Conservation (phyloP, 2,888 invertebrate genomes). For the Steromphala cineraria region DNA sequence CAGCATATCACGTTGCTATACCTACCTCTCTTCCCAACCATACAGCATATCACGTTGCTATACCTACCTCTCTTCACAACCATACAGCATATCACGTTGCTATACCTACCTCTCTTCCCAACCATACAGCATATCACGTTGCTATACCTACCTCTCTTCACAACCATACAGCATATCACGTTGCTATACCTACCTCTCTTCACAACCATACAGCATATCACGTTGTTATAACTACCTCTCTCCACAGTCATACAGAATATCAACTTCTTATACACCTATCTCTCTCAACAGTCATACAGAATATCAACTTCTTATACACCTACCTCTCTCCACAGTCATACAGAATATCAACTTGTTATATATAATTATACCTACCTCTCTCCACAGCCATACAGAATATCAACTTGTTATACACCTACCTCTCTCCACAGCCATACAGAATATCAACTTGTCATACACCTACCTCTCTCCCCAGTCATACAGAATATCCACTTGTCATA, state of each 20-base stretch:
- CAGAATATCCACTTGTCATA: slow-evolving; percentile 80
- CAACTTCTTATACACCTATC: neutral
- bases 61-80: neutral
- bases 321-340: neutral
- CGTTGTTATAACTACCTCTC: neutral
- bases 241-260: neutral
- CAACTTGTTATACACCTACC: slow-evolving; percentile 44
- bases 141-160: neutral
- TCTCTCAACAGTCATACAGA: neutral
- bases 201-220: neutral
- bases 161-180: neutral
- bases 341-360: neutral
- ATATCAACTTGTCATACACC: slow-evolving; percentile 70
- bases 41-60: too few species aligned
- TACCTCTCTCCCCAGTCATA: slow-evolving; percentile 79
- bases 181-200: neutral
- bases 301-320: neutral
- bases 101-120: slow-evolving; percentile 66
- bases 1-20: too few species aligned
- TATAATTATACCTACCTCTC: neutral
- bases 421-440: slow-evolving; percentile 70
- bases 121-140: slow-evolving; percentile 72
- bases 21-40: too few species aligned
- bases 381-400: neutral
- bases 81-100: neutral